phyloP scores from a whole-genome alignment of 2,113 vertebrate genomes.

The Motacilla tschutschensis region DNA sequence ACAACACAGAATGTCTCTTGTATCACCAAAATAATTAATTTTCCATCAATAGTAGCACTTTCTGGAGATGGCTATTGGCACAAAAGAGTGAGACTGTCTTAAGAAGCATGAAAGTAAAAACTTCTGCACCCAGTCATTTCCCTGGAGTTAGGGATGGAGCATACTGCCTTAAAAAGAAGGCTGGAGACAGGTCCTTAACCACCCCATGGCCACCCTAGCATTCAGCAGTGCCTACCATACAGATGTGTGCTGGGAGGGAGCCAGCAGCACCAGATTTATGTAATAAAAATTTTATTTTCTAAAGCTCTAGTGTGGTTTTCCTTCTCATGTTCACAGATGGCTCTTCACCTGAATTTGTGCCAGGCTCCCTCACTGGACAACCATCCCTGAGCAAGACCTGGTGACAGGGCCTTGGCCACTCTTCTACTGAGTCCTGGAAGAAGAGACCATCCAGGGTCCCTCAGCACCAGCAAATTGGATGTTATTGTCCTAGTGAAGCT shows the following conservation, averaged over 20 bases:
- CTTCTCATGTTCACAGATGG: not conserved
- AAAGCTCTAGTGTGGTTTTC: not conserved
- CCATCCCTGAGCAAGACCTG: not conserved
- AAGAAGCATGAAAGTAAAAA: not conserved
- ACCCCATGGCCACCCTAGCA: too few species aligned
- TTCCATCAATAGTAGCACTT: not conserved
- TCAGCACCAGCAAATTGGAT: not conserved
- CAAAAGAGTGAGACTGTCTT: not conserved
- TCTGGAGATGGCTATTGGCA: not conserved
- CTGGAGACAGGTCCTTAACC: not conserved
- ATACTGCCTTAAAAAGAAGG: not conserved
- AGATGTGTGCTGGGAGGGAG: accelerated
- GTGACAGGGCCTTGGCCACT: not conserved
- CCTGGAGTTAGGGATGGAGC: not conserved
- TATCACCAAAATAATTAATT: not conserved
- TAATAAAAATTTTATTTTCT: not conserved
- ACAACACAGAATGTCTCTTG: not conserved
- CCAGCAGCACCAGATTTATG: not conserved
- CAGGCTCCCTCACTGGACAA: not conserved
- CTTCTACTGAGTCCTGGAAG: not conserved
- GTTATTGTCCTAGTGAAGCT: not conserved
- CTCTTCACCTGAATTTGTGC: not conserved
- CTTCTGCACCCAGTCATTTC: not conserved
- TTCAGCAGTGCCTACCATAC: accelerated
- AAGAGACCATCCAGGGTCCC: not conserved